Percentiles rank a stretch among this genome's conserved stretches.
Conservation (phyloP, 2,888 invertebrate species). For the Odontocerum albicorne region DNA sequence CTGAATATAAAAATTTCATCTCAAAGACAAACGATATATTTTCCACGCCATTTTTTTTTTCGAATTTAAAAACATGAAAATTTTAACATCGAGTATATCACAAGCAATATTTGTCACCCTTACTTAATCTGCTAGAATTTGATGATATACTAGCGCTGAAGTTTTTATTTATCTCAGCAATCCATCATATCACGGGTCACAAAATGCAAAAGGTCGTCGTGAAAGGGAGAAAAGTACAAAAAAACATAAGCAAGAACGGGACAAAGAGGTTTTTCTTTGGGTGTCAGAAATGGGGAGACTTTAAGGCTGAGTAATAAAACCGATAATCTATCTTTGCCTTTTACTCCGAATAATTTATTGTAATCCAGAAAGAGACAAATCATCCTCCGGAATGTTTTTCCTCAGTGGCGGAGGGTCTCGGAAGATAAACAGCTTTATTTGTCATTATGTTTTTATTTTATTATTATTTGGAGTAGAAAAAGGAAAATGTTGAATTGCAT, state of each 20-base stretch:
- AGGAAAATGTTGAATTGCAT: no score
- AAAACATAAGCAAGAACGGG: not conserved
- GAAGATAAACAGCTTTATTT: not conserved
- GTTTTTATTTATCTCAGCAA: conserved; percentile 16
- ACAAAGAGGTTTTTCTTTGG: not conserved
- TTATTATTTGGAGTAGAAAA: no score
- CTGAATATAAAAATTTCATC: no score
- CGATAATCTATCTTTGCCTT: not conserved
- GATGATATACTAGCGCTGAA: not conserved
- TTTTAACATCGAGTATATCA: no score
- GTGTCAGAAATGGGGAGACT: not conserved
- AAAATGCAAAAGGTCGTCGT: conserved; percentile 11
- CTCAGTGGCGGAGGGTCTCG: no score
- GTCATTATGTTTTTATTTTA: not conserved
- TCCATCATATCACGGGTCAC: conserved; percentile 26
- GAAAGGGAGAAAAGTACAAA: not conserved
- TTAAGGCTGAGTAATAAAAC: not conserved
- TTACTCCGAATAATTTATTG: not conserved
- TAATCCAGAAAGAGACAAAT: not conserved
- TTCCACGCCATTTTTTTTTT: no score
- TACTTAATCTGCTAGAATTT: no score
- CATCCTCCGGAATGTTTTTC: not conserved
- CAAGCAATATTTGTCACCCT: no score
- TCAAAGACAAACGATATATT: no score
- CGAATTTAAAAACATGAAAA: no score